phyloP scores from a whole-genome alignment of 2,113 vertebrate species.

The Aptenodytes forsteri region DNA sequence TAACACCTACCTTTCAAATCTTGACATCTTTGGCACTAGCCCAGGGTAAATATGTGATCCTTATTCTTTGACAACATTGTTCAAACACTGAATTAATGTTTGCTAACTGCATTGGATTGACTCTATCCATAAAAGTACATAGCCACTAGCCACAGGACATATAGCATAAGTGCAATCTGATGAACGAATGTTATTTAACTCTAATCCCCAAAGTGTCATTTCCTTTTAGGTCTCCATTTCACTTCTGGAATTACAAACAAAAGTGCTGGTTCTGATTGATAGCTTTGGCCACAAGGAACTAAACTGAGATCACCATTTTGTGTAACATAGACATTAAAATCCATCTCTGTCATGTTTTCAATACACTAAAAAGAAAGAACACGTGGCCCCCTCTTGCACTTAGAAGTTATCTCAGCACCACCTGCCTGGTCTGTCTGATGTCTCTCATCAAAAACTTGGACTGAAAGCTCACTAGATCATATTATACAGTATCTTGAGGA shows the following conservation, averaged over 20 bases:
- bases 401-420: background rate
- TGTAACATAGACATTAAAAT: background rate
- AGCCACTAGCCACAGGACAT: background rate
- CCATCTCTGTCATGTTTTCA: background rate
- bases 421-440: background rate
- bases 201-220: background rate
- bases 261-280: background rate
- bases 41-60: background rate
- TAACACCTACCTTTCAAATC: background rate
- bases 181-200: background rate
- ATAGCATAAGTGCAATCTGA: background rate
- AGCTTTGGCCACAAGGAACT: background rate
- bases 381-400: background rate
- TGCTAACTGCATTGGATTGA: background rate
- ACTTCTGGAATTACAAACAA: background rate
- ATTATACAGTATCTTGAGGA: background rate
- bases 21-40: background rate
- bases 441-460: background rate
- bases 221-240: background rate
- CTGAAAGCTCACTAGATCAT: background rate
- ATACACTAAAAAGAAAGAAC: background rate
- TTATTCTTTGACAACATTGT: background rate
- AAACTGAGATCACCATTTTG: background rate
- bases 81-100: background rate
- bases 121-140: background rate